phyloP scores from a whole-genome alignment of 2,888 invertebrate species.

The Portevinia maculata region DNA sequence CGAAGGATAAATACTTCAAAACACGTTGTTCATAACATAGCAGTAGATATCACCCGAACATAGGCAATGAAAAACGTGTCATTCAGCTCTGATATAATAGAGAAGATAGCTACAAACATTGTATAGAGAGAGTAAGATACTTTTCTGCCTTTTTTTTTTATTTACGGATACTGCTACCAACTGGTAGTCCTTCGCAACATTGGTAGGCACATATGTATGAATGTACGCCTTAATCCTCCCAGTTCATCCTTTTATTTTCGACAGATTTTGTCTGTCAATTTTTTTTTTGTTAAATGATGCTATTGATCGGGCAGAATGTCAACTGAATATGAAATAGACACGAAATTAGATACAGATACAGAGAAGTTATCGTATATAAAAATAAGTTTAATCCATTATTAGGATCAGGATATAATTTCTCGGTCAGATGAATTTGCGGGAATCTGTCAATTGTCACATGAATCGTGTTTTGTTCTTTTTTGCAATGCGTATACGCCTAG shows the following conservation, averaged over 20 bases:
- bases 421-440: neutral
- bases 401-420: slow-evolving; percentile 16
- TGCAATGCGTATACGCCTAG: neutral
- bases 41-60: slow-evolving; percentile 12
- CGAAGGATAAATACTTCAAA: neutral
- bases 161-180: neutral
- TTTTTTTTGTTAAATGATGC: neutral
- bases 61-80: slow-evolving; percentile 53
- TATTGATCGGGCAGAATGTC: slow-evolving; percentile 36
- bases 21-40: slow-evolving; percentile 4
- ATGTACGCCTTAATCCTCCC: neutral
- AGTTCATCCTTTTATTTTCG: neutral
- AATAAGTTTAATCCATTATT: slow-evolving; percentile 29
- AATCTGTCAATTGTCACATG: neutral
- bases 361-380: slow-evolving; percentile 6
- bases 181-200: neutral
- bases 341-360: slow-evolving; percentile 13
- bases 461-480: neutral
- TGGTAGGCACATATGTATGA: slow-evolving; percentile 6
- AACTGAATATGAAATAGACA: slow-evolving; percentile 38
- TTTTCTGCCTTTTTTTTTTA: neutral
- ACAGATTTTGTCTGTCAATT: neutral
- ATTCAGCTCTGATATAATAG: slow-evolving; percentile 26
- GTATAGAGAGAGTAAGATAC: neutral
- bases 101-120: slow-evolving; percentile 32